Conservation (phyloP, 2,888 invertebrate species). For the Pammene aurita region DNA sequence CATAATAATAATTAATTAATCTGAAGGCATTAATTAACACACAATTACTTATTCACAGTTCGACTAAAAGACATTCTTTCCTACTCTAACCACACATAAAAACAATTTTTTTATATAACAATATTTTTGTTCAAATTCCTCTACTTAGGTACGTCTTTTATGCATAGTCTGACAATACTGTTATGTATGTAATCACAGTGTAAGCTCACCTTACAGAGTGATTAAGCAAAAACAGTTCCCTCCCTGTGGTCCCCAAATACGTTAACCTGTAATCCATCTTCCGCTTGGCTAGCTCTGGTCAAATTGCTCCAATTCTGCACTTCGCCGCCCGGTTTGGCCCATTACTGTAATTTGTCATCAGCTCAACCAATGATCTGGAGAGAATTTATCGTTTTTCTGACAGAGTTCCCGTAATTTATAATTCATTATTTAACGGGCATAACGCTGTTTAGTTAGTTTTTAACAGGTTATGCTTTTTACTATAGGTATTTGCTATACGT, state of each 20-base stretch:
- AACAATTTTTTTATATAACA: too few relatives aligned
- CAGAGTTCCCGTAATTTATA: not conserved
- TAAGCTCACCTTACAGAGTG: not conserved
- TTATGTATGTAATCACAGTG: not conserved
- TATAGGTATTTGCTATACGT: too few relatives aligned
- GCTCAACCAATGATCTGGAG: conserved; percentile 30
- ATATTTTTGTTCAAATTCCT: too few relatives aligned
- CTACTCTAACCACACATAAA: too few relatives aligned
- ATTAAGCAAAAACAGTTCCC: not conserved
- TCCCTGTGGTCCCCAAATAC: conserved; percentile 4
- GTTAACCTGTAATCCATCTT: conserved; percentile 37
- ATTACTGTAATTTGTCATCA: conserved; percentile 37
- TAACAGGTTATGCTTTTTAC: too few relatives aligned
- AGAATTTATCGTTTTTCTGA: conserved; percentile 22
- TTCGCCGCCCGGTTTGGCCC: conserved; percentile 30
- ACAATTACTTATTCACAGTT: too few relatives aligned
- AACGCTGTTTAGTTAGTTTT: too few relatives aligned
- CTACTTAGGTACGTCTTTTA: too few relatives aligned
- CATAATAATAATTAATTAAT: too few relatives aligned
- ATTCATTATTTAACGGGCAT: not conserved
- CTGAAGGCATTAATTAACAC: too few relatives aligned
- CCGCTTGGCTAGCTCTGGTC: conserved; percentile 9
- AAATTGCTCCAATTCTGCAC: conserved; percentile 39
- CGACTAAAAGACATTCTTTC: too few relatives aligned
- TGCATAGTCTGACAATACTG: too few relatives aligned